These are phyloP conservation scores for Synaphobranchus kaupii DNA, from an alignment of 2,797 vertebrate genomes.

Conservation along the genomic window DNA sequence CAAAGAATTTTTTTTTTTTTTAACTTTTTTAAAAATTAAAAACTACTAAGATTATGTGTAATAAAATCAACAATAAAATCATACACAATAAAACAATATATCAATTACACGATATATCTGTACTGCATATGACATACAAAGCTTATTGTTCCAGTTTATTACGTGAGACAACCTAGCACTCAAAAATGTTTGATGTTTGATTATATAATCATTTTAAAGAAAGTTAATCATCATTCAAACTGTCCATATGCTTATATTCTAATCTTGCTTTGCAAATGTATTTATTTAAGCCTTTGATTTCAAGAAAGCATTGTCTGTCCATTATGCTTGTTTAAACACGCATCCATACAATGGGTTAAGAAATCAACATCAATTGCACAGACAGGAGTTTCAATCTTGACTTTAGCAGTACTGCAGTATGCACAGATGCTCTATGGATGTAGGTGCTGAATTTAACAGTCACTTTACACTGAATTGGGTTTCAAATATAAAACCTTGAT, in stretches of 20 bases:
- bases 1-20: background rate
- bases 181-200: slow-evolving; percentile 33
- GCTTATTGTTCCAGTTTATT: background rate
- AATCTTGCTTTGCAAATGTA: slow-evolving; percentile 27
- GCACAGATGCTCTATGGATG: background rate
- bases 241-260: background rate
- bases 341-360: background rate
- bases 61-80: background rate
- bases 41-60: background rate
- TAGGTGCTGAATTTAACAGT: background rate
- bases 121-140: background rate
- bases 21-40: background rate
- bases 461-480: background rate
- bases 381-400: background rate
- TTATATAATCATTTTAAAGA: background rate
- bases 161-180: background rate
- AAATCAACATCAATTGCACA: background rate
- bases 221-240: slow-evolving; percentile 13
- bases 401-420: background rate
- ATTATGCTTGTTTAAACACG: slow-evolving; percentile 4
- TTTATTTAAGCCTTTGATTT: slow-evolving; percentile 21
- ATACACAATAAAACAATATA: background rate
- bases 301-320: slow-evolving; percentile 34
- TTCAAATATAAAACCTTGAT: background rate
- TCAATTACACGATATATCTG: background rate